Conservation (phyloP, 1,140 invertebrate genomes). For the Zaprionus kolodkinae region DNA sequence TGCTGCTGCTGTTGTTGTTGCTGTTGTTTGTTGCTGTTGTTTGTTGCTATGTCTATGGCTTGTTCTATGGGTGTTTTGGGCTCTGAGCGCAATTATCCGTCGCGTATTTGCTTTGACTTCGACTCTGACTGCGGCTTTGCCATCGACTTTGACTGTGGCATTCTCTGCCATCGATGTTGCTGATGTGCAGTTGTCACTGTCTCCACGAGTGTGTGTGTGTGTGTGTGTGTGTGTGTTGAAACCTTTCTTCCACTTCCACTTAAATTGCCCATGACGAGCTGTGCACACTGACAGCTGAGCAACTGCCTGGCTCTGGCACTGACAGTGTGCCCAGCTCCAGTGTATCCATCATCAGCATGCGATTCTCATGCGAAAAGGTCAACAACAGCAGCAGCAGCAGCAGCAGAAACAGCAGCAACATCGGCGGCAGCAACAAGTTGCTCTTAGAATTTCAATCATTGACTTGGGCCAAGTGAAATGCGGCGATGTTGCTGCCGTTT, state of each 20-base stretch:
- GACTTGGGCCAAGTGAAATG: slow-evolving; percentile 53
- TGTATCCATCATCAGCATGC: slow-evolving; percentile 73
- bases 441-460: slow-evolving; percentile 79
- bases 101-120: slow-evolving; percentile 46
- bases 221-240: slow-evolving; percentile 13
- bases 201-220: slow-evolving; percentile 13
- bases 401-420: slow-evolving; percentile 11
- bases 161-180: slow-evolving; percentile 41
- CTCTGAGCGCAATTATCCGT: slow-evolving; percentile 52
- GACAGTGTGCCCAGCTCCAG: slow-evolving; percentile 52
- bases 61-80: slow-evolving; percentile 44
- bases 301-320: slow-evolving; percentile 29
- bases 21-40: slow-evolving; percentile 19
- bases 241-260: slow-evolving; percentile 71
- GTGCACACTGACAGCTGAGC: slow-evolving; percentile 74
- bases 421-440: slow-evolving; percentile 37
- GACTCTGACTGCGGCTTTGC: slow-evolving; percentile 23
- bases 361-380: slow-evolving; percentile 80
- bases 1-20: slow-evolving; percentile 17
- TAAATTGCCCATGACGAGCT: slow-evolving; percentile 78
- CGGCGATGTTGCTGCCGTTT: slow-evolving; percentile 41
- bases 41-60: slow-evolving; percentile 42
- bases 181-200: slow-evolving; percentile 21
- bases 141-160: slow-evolving; percentile 42
- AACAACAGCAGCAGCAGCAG: slow-evolving; percentile 39